Evolutionary conservation across 2,113 vertebrate genomes (phyloP), one percentile per base, ranked within the genome.

Genomic region (Ginglymostoma cirratum): DNA sequence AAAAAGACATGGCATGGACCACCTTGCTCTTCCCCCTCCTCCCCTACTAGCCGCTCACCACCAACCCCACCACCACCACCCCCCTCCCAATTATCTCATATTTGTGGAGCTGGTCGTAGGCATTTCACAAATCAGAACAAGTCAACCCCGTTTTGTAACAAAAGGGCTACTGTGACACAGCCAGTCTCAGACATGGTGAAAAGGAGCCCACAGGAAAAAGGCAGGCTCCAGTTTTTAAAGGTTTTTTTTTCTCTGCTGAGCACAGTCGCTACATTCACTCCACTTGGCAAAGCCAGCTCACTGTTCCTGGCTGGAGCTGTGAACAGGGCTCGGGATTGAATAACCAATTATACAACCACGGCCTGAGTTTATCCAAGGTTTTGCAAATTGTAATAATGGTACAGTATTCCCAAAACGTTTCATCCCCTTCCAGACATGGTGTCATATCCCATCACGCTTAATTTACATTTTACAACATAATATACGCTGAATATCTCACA

Each of bases 191-290:
- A 98, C 98, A 98, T 98, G 98, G 98, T 98, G 98, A 98, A 98
- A 98, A 97, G 96, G 97, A 97, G 98, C 98, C 98, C 98, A 99
- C 98, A 99, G 99, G 99, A 99, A 99, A 99, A 98, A 98, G 98
- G 98, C 98, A 98, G 98, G 98, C 98, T 98, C 98, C 98, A 98
- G 97, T 96, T 97, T 93, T 97, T 15, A n/a, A 89, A 89, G 48
- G 72, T 61, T 83, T 83, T 89, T 89, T 86, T 97, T 98, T 98
- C 98, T 97, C 97, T 97, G 97, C 98, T 97, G 97, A 98, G 97
- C 97, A 99, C 99, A 99, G 98, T 98, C 98, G 97, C 98, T 98
- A 98, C 98, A 99, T 99, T 99, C 98, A 99, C 98, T 98, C 97
- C 97, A 98, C 97, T 98, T 99, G 98, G 98, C 99, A 99, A 92